Base-by-base conservation (phyloP, 92 coral and sea anemone genomes). In the Pocillopora meandrina region DNA sequence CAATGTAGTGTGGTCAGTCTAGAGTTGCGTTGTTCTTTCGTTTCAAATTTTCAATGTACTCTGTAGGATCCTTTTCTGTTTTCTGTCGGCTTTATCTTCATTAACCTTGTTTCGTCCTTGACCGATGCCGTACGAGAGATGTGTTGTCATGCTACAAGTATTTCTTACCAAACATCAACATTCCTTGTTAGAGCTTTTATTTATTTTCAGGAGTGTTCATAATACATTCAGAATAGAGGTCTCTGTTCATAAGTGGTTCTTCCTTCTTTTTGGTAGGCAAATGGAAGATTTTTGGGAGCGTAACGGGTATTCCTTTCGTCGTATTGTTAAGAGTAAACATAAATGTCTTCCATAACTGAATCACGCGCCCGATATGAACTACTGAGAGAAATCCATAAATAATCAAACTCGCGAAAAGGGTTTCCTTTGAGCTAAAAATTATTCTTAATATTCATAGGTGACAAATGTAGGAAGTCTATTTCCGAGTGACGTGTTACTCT, bases 101-200 rank as follows among this genome's bases (percentile, higher is more conserved):
- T 6, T 49, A 23, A n/a, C 35, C 61, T 26, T 19, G 62, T n/a
- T 18, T 21, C 31, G 61, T n/a, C 13, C 5, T 2, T 3, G 75
- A 36, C 26, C 26, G 56, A 42, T 33, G 19, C 16, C 14, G 12
- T n/a, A 35, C 61, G 14, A 49, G 49, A 61, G 78, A 82, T 4
- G 61, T 23, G 20, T 36, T 62, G 52, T 82, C 60, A 47, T 82
- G 86, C 60, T n/a, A 15, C 61, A 82, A 82, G 62, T 72, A 82
- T 82, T 82, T 42, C 34, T 16, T 70, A 71, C 69, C 70, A 59
- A 71, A 81, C 59, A 58, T 59, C 77, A 55, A 57, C 55, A 59
- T 81, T 81, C 71, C 11, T 81, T 70, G 60, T 81, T 66, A 42
- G 56, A 66, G 1, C 56, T 16, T 35, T 2, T 20, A 18, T 52